Conservation (phyloP, 2,888 invertebrate species). For the Drosophila helvetica region DNA sequence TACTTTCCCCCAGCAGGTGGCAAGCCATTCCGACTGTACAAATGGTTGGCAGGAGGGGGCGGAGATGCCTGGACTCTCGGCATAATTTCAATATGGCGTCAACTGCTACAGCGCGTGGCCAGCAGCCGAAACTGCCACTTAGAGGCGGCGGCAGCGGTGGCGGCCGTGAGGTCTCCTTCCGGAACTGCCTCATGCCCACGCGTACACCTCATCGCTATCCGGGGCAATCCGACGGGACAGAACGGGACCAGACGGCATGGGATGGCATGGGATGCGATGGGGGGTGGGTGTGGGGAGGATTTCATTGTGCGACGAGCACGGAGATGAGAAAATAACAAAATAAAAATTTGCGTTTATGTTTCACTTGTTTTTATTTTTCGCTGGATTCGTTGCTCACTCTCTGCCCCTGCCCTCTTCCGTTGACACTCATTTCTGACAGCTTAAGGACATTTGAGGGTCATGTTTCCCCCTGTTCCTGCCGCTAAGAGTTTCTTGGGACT, state of each 20-base stretch:
- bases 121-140: conserved; percentile 66
- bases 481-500: neutral
- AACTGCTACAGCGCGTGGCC: conserved; percentile 55
- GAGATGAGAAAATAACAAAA: conserved; percentile 69
- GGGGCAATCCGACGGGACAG: neutral
- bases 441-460: conserved; percentile 77
- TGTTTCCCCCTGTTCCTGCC: conserved; percentile 34
- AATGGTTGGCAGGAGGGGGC: conserved; percentile 1
- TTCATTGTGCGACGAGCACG: conserved; percentile 29
- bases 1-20: conserved; percentile 9
- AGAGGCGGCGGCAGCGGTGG: conserved; percentile 49
- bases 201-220: neutral
- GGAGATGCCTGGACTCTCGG: conserved; percentile 40
- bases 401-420: conserved; percentile 42
- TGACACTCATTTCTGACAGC: conserved; percentile 74
- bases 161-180: conserved; percentile 9
- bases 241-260: neutral
- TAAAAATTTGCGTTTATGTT: conserved; percentile 72
- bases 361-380: conserved; percentile 46
- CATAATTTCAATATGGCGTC: conserved; percentile 73
- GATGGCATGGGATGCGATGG: neutral
- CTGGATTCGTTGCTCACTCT: conserved; percentile 9
- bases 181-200: neutral
- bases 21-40: conserved; percentile 11
- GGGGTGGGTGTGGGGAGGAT: conserved; percentile 41